phyloP scores from a whole-genome alignment of 53 echinoderm and acorn worm genomes.

The Astropecten irregularis region DNA sequence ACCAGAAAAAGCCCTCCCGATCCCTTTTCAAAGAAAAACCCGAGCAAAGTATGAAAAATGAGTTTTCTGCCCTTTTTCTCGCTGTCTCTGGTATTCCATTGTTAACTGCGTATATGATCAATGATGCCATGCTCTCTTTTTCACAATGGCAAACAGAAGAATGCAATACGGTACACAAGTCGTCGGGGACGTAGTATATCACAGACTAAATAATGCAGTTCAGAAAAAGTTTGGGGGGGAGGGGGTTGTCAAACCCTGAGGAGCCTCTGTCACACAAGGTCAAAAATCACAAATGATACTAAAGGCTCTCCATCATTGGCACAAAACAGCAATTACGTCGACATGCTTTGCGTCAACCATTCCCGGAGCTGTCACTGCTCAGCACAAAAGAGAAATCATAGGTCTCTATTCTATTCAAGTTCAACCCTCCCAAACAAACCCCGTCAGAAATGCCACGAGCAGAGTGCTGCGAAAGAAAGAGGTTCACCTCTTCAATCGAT shows the following conservation, averaged over 20 bases:
- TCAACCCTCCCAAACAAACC: neutral
- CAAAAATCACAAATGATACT: neutral
- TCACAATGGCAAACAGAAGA: slow-evolving; percentile 2
- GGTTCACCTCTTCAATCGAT: too few relatives aligned
- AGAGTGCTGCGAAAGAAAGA: neutral
- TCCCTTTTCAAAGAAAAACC: too few relatives aligned
- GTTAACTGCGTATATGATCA: too few relatives aligned
- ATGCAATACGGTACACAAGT: too few relatives aligned
- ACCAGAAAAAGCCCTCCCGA: too few relatives aligned
- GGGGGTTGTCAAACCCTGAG: too few relatives aligned
- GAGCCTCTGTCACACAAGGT: neutral
- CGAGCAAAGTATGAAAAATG: too few relatives aligned
- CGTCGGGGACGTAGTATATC: too few relatives aligned
- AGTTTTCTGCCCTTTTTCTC: too few relatives aligned
- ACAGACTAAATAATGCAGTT: too few relatives aligned
- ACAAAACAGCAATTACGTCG: slow-evolving; percentile 18
- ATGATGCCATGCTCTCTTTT: neutral
- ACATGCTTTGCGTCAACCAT: neutral
- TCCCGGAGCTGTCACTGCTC: neutral
- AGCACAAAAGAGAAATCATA: neutral
- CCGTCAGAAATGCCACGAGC: neutral
- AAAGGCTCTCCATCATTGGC: slow-evolving; percentile 5
- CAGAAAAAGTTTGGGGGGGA: too few relatives aligned
- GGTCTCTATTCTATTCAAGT: neutral
- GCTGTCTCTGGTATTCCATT: too few relatives aligned